A percentile compares a stretch with the other conserved stretches of the same genome.
Evolutionary conservation across 2,797 vertebrate genomes (phyloP).

Genomic region (Anabas testudineus): DNA sequence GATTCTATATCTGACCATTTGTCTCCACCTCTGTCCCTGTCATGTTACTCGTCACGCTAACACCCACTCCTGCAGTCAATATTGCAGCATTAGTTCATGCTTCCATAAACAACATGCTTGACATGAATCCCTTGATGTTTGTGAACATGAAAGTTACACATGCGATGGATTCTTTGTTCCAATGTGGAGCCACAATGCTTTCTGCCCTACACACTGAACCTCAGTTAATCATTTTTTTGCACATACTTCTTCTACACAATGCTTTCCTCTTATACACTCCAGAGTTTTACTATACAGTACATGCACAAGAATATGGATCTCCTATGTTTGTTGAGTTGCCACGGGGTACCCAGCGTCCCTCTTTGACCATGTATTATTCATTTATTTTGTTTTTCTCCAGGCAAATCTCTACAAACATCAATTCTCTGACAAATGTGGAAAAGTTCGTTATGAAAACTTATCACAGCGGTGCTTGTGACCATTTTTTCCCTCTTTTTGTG

Average conservation of each 20-base stretch:
- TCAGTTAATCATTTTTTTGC: background rate
- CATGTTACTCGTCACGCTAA: slow-evolving; percentile 35
- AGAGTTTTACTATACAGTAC: background rate
- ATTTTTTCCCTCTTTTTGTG: background rate
- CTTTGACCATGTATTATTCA: slow-evolving; percentile 25
- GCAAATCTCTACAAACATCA: slow-evolving; percentile 28
- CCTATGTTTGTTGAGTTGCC: slow-evolving; percentile 19
- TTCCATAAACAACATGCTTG: slow-evolving; percentile 11
- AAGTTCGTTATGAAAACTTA: slow-evolving; percentile 11
- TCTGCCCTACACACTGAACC: background rate
- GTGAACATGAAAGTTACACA: background rate
- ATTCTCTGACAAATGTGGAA: slow-evolving; percentile 13
- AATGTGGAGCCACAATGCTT: background rate
- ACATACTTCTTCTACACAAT: too few species aligned
- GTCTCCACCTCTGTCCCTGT: slow-evolving; percentile 57
- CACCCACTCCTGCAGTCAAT: slow-evolving; percentile 29
- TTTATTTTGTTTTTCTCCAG: slow-evolving; percentile 34
- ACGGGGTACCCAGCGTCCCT: slow-evolving; percentile 11
- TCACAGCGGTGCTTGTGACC: background rate
- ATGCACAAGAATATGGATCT: slow-evolving; percentile 1
- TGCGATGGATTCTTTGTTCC: background rate
- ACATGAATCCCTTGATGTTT: slow-evolving; percentile 8
- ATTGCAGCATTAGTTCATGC: background rate
- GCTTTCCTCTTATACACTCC: background rate
- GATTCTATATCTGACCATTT: slow-evolving; percentile 57